Conservation (phyloP, 2,113 vertebrate genomes). For the Dromas ardeola region DNA sequence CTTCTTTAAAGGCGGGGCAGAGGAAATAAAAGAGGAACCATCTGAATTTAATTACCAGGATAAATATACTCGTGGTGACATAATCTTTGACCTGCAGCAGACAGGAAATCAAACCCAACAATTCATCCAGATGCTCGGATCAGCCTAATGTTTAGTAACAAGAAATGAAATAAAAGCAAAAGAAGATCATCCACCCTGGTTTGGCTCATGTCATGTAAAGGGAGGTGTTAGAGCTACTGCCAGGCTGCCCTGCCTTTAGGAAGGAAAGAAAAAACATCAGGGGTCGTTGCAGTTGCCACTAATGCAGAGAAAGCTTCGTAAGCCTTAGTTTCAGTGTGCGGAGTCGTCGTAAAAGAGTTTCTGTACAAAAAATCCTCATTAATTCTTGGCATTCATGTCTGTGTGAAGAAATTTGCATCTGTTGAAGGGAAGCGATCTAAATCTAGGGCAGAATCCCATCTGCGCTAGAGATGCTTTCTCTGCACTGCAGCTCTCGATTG, state of each 20-base stretch:
- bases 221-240: not conserved
- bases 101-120: conserved; percentile 56
- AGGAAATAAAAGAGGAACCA: conserved; percentile 12
- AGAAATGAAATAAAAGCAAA: not conserved
- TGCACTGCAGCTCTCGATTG: not conserved
- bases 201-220: not conserved
- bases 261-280: not conserved
- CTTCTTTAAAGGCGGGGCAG: not conserved
- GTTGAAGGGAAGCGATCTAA: not conserved
- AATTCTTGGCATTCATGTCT: not conserved
- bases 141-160: not conserved
- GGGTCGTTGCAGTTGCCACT: not conserved
- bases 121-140: conserved; percentile 9
- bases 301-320: not conserved
- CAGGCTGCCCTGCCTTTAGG: not conserved
- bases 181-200: not conserved
- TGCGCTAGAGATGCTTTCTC: not conserved
- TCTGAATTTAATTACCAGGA: conserved; percentile 66
- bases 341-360: fast-evolving
- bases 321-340: not conserved
- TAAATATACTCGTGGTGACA: conserved; percentile 64
- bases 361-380: not conserved
- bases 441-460: not conserved
- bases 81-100: conserved; percentile 70
- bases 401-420: not conserved